Conservation (phyloP, 1,140 invertebrate genomes). For the Heterodera schachtii region DNA sequence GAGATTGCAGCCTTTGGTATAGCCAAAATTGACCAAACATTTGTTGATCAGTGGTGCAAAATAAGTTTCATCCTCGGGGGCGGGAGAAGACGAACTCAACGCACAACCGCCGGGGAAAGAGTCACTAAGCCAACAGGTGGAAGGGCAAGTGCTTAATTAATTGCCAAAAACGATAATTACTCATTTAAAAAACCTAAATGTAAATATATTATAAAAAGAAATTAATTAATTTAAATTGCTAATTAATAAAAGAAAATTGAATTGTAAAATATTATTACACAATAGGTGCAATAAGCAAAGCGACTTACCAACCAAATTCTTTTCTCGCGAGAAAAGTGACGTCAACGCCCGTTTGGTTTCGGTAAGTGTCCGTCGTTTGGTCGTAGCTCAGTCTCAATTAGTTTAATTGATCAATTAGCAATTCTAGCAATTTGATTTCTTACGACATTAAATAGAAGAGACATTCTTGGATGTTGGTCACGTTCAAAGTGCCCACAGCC, state of each 20-base stretch:
- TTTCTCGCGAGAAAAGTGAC: not conserved
- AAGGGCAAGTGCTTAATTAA: not conserved
- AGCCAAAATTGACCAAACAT: not conserved
- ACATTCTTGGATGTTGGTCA: not conserved
- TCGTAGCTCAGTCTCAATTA: not conserved
- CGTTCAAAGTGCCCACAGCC: not conserved
- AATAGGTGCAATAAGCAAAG: not conserved
- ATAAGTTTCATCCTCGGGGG: not conserved
- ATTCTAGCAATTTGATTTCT: not conserved
- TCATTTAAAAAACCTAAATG: too few relatives aligned
- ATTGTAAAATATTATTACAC: not conserved
- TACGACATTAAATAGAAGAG: not conserved
- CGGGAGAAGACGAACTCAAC: not conserved
- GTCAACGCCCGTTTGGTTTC: not conserved
- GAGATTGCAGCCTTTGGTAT: not conserved
- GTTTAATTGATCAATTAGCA: too few relatives aligned
- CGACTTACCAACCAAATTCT: not conserved
- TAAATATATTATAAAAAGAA: too few relatives aligned
- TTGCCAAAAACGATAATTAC: not conserved
- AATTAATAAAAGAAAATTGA: too few relatives aligned
- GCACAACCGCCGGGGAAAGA: not conserved
- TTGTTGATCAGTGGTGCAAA: not conserved
- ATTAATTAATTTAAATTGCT: too few relatives aligned
- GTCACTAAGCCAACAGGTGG: not conserved
- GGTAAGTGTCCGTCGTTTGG: not conserved